Conservation (phyloP, 2,113 vertebrate species). For the Neomonachus schauinslandi region DNA sequence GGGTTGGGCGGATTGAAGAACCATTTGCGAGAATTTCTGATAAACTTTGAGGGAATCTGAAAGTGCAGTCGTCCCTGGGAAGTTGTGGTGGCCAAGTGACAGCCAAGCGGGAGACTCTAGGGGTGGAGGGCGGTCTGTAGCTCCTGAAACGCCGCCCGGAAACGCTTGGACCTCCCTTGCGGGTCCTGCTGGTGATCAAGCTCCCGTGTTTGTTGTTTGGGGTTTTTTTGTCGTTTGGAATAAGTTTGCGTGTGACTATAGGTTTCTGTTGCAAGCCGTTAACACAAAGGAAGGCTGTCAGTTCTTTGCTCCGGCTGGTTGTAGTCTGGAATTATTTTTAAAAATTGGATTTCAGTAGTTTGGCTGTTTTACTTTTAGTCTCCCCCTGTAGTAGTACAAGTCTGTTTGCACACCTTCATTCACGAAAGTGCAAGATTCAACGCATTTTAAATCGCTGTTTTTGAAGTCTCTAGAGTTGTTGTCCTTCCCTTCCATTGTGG, state of each 20-base stretch:
- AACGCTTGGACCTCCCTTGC: background rate
- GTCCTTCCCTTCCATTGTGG: slow-evolving; percentile 40
- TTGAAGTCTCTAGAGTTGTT: slow-evolving; percentile 35
- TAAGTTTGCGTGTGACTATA: background rate
- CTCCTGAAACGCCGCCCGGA: slow-evolving; percentile 19
- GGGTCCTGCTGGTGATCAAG: background rate
- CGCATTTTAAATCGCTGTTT: slow-evolving; percentile 29
- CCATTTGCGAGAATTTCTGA: background rate
- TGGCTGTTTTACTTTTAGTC: slow-evolving; percentile 6
- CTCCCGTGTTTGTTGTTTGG: background rate
- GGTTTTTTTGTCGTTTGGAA: background rate
- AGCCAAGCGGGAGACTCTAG: background rate
- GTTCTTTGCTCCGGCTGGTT: background rate
- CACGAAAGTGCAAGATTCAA: background rate
- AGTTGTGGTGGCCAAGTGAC: slow-evolving; percentile 52
- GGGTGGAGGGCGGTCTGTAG: background rate
- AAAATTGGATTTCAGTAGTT: slow-evolving; percentile 11
- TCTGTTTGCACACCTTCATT: background rate
- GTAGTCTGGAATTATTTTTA: slow-evolving; percentile 33
- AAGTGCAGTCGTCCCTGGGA: slow-evolving; percentile 9
- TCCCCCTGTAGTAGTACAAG: background rate
- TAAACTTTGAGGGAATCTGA: slow-evolving; percentile 34
- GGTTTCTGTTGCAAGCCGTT: slow-evolving; percentile 29
- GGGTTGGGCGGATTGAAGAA: background rate
- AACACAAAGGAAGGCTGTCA: slow-evolving; percentile 39